phyloP scores from a whole-genome alignment of 2,888 invertebrate species.

The Chaetogeoica ovagalla region DNA sequence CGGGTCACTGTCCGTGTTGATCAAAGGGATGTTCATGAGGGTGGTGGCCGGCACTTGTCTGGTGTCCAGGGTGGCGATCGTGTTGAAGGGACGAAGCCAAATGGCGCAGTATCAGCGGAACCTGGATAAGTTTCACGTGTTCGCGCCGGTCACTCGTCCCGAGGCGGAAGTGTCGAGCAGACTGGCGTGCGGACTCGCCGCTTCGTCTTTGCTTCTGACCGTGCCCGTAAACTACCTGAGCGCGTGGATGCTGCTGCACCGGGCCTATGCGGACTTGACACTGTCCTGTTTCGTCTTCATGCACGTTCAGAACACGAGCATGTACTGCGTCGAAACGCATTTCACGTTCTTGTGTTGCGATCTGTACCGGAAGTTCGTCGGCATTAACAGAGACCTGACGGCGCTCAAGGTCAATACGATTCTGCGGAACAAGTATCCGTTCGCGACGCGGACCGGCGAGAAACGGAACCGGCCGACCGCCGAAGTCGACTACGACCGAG shows the following conservation, averaged over 20 bases:
- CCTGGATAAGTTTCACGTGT: background rate
- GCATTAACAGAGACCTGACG: slow-evolving; percentile 17
- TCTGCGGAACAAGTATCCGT: slow-evolving; percentile 22
- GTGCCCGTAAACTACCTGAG: background rate
- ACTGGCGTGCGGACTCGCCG: background rate
- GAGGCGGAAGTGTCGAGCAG: background rate
- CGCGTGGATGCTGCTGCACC: background rate
- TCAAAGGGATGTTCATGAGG: slow-evolving; percentile 8
- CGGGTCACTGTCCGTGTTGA: background rate
- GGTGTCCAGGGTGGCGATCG: background rate
- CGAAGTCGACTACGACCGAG: background rate
- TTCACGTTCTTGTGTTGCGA: slow-evolving; percentile 34
- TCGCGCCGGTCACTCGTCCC: background rate
- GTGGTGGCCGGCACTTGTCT: background rate
- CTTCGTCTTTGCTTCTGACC: background rate
- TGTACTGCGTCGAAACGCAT: slow-evolving; percentile 47
- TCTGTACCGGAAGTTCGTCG: slow-evolving; percentile 20
- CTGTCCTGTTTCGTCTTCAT: background rate
- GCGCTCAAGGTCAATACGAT: background rate
- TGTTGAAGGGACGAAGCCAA: background rate
- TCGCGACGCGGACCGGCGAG: background rate
- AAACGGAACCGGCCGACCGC: background rate
- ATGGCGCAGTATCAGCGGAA: slow-evolving; percentile 8
- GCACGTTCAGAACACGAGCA: slow-evolving; percentile 51
- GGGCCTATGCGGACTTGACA: too few relatives aligned